Base-by-base conservation (phyloP, 1,140 invertebrate species). In the Augochlora pura region DNA sequence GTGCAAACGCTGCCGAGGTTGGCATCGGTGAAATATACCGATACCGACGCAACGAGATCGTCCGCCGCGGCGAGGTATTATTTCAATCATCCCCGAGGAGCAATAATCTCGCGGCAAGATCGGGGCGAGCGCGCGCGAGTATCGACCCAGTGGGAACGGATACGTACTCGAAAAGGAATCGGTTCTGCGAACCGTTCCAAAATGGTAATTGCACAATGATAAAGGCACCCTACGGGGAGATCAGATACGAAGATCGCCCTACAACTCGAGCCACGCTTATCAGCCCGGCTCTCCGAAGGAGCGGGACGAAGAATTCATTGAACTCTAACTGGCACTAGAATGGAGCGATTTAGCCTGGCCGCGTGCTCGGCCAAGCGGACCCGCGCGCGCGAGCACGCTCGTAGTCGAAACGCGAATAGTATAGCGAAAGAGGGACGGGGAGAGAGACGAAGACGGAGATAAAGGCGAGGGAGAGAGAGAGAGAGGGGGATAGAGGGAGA, bases 321-420 rank as follows among this genome's bases (percentile, higher is more conserved):
- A 82, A 70, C 64, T 81, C 81, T 66, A 75, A 83, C 57, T 52
- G 78, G 23, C 64, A 76, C 65, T 74, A 80, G 77, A 81, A 84
- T 66, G 77, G 75, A 72, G 52, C 79, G 77, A 80, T 81, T 81
- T 84, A 79, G 74, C 76, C n/a, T 59, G 77, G 65, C 18, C 66
- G 42, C 25, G 57, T 52, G 38, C 46, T 57, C 46, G 27, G 16
- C 39, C 64, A 54, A 59, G 49, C 68, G 59, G 38, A 66, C 54
- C 46, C 39, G 60, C 66, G 70, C 66, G 52, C 21, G 75, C 73
- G 82, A 27, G 60, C 66, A 66, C 66, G 52, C 21, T 80, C 73
- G 82, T 46, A 39, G 32, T 70, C 72, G 78, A 73, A 85, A 77
- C 62, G 78, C 65, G 84, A 81, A 74, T 73, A 70, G 78, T 46